These are phyloP conservation scores for Drosophila elegans DNA, from an alignment of 1,140 invertebrate species.

Conservation along the genomic window DNA sequence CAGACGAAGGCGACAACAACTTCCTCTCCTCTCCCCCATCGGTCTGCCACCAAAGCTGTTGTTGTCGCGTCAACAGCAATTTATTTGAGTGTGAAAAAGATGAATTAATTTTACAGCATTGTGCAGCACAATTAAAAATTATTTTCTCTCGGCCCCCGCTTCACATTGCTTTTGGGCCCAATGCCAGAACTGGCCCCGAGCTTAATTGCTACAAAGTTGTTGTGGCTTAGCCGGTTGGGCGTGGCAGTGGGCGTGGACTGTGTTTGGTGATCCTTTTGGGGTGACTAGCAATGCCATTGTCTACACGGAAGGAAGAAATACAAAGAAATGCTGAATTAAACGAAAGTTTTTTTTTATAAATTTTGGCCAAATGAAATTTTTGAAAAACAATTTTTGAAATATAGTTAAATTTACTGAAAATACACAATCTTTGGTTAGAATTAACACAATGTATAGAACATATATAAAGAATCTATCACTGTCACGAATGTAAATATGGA, in stretches of 20 bases:
- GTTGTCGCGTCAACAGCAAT: constrained; percentile 81
- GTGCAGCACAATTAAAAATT: constrained; percentile 83
- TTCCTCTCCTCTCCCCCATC: constrained; percentile 22
- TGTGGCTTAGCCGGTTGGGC: constrained; percentile 76
- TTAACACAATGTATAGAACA: too few relatives aligned
- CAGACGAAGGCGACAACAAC: constrained; percentile 59
- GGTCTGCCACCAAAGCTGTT: constrained; percentile 18
- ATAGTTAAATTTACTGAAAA: too few relatives aligned
- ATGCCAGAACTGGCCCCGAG: constrained; percentile 65
- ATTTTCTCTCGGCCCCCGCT: constrained; percentile 60
- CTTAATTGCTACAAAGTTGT: constrained; percentile 83
- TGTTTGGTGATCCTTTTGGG: background rate
- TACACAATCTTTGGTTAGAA: too few relatives aligned
- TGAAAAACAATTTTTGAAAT: too few relatives aligned
- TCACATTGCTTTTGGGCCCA: constrained; percentile 25
- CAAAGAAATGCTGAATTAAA: too few relatives aligned
- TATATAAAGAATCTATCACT: too few relatives aligned
- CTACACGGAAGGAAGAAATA: constrained; percentile 4
- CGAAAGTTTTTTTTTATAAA: too few relatives aligned
- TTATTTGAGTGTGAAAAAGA: constrained; percentile 83
- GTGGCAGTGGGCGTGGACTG: constrained; percentile 15
- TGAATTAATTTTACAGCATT: constrained; percentile 84
- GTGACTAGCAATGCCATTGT: constrained; percentile 35
- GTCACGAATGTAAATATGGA: too few relatives aligned
- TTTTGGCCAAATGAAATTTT: too few relatives aligned